Conservation (phyloP, 2,797 vertebrate species). For the Acropternis orthonyx region DNA sequence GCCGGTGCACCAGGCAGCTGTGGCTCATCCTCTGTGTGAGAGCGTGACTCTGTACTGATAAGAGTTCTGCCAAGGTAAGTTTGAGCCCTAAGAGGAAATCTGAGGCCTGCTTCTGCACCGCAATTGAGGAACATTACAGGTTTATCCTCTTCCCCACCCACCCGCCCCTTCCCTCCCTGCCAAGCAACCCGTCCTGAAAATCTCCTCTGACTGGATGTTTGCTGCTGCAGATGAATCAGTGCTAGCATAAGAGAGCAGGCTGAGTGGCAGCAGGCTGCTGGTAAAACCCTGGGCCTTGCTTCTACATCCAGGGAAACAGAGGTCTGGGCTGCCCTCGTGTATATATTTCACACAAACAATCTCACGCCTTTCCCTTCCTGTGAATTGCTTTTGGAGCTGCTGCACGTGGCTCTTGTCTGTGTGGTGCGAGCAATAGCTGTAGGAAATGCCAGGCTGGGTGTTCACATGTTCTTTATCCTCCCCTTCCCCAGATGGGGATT, state of each 20-base stretch:
- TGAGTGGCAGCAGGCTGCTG: background rate
- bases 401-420: background rate
- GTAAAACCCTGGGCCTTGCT: background rate
- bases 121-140: background rate
- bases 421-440: background rate
- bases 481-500: background rate
- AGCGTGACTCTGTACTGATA: background rate
- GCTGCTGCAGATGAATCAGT: background rate
- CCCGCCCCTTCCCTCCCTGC: background rate
- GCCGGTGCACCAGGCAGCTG: background rate
- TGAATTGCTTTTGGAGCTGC: background rate
- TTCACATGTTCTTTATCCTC: background rate
- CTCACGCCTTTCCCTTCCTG: constrained; percentile 33
- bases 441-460: background rate
- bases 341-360: constrained; percentile 10
- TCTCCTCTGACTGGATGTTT: background rate
- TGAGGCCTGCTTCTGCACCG: background rate
- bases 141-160: background rate
- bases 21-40: background rate
- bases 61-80: background rate
- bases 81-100: constrained; percentile 4
- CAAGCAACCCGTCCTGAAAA: background rate
- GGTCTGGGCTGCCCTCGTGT: constrained; percentile 4
- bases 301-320: background rate
- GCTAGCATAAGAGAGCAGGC: background rate